Conservation (phyloP, 2,888 invertebrate genomes). For the Caenorhabditis sp. region DNA sequence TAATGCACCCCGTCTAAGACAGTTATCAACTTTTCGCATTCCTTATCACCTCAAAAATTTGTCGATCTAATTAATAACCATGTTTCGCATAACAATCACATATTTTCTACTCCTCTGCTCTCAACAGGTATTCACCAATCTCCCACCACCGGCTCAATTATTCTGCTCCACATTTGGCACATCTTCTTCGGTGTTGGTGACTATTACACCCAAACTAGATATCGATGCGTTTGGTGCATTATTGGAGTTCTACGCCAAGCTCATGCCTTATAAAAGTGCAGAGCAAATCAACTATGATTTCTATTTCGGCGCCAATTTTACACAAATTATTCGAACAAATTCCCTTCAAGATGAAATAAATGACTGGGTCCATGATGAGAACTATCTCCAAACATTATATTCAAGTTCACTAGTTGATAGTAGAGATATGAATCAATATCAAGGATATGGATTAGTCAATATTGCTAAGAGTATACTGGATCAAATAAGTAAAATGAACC, state of each 20-base stretch:
- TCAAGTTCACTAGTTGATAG: constrained; percentile 8
- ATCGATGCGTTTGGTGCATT: constrained; percentile 24
- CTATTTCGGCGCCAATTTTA: constrained; percentile 34
- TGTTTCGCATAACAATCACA: constrained; percentile 4
- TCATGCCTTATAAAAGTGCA: constrained; percentile 29
- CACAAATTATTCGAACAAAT: constrained; percentile 24
- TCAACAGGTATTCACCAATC: not conserved
- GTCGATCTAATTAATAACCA: not conserved
- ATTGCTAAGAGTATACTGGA: constrained; percentile 22
- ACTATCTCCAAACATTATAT: constrained; percentile 10
- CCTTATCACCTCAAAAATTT: not conserved
- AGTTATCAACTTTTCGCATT: not conserved
- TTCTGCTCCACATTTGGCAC: constrained; percentile 50
- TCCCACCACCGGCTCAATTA: constrained; percentile 27
- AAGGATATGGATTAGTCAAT: constrained; percentile 17
- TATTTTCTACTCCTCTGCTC: not conserved
- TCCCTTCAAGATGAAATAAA: constrained; percentile 16
- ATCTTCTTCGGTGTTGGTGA: constrained; percentile 43
- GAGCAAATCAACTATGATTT: constrained; percentile 34
- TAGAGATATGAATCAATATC: not conserved
- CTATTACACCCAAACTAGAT: constrained; percentile 30
- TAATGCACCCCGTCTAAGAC: not conserved
- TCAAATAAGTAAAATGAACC: constrained; percentile 45
- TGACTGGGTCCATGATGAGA: constrained; percentile 30
- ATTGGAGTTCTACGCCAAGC: constrained; percentile 35